These are phyloP conservation scores for pig (Sus scrofa) DNA, from an alignment of 2,113 vertebrate species.

Conservation along the genomic window DNA sequence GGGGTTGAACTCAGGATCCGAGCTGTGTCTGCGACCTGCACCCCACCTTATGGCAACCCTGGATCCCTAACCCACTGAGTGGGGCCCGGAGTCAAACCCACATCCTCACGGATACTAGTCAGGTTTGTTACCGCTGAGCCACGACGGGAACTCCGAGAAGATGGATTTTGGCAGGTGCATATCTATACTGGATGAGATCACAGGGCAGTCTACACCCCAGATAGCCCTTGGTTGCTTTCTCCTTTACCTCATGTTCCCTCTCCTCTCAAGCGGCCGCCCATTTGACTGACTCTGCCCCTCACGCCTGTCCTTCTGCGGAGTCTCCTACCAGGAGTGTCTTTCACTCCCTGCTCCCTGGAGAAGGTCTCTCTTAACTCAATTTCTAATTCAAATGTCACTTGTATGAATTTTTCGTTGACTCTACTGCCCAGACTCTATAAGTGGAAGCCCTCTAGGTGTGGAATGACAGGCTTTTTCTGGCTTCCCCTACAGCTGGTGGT, in stretches of 20 bases:
- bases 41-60: too few relatives aligned
- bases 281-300: not conserved
- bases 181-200: rapidly evolving
- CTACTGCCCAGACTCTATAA: rapidly evolving
- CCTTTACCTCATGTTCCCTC: rapidly evolving
- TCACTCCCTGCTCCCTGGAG: rapidly evolving
- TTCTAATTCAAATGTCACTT: not conserved
- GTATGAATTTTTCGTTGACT: not conserved
- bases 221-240: too few relatives aligned
- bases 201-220: rapidly evolving
- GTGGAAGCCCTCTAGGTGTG: not conserved
- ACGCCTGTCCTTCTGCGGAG: not conserved
- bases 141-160: not conserved
- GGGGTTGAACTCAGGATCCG: too few relatives aligned
- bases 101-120: too few relatives aligned
- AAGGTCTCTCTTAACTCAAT: not conserved
- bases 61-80: too few relatives aligned
- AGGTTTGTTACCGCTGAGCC: too few relatives aligned
- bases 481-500: not conserved
- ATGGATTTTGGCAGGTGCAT: not conserved
- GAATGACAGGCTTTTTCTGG: not conserved
- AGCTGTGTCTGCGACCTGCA: too few relatives aligned
- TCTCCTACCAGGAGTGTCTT: rapidly evolving
- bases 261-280: rapidly evolving
- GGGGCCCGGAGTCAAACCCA: too few relatives aligned